Conservation (phyloP, 2,113 vertebrate genomes). For the Sander lucioperca region DNA sequence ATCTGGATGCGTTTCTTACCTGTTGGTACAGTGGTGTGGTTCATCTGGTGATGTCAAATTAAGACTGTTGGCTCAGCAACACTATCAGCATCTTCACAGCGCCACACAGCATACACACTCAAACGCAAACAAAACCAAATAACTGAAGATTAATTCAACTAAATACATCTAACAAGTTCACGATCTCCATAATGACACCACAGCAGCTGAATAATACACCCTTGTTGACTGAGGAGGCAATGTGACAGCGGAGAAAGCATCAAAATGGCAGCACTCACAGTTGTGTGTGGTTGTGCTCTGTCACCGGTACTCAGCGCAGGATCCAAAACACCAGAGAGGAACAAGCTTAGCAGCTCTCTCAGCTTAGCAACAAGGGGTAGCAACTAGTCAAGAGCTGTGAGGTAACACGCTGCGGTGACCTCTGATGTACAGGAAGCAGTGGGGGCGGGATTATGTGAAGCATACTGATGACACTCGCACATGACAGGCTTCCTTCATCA, state of each 20-base stretch:
- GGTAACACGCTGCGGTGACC: slow-evolving; percentile 71
- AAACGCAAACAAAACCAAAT: background rate
- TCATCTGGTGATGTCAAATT: slow-evolving; percentile 27
- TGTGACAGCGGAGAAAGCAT: slow-evolving; percentile 41
- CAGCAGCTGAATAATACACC: slow-evolving; percentile 6
- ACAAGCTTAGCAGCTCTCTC: slow-evolving; percentile 67
- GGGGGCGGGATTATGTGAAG: slow-evolving; percentile 56
- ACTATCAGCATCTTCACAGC: slow-evolving; percentile 17
- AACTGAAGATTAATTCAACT: background rate
- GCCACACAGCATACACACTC: background rate
- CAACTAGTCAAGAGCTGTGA: slow-evolving; percentile 71
- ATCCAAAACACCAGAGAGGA: slow-evolving; percentile 67
- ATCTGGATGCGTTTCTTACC: background rate
- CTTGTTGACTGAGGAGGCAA: slow-evolving; percentile 13
- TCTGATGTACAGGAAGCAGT: slow-evolving; percentile 69
- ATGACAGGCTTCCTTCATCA: slow-evolving; percentile 39
- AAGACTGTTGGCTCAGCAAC: slow-evolving; percentile 11
- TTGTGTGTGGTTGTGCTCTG: slow-evolving; percentile 42
- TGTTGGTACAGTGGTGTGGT: slow-evolving; percentile 4
- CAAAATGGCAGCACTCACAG: slow-evolving; percentile 64
- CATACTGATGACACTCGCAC: slow-evolving; percentile 55
- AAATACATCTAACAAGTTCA: background rate
- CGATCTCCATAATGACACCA: background rate
- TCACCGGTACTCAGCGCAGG: slow-evolving; percentile 40
- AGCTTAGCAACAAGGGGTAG: slow-evolving; percentile 78